Evolutionary conservation across 2,113 vertebrate genomes (phyloP).

Genomic region (Isurus oxyrinchus): DNA sequence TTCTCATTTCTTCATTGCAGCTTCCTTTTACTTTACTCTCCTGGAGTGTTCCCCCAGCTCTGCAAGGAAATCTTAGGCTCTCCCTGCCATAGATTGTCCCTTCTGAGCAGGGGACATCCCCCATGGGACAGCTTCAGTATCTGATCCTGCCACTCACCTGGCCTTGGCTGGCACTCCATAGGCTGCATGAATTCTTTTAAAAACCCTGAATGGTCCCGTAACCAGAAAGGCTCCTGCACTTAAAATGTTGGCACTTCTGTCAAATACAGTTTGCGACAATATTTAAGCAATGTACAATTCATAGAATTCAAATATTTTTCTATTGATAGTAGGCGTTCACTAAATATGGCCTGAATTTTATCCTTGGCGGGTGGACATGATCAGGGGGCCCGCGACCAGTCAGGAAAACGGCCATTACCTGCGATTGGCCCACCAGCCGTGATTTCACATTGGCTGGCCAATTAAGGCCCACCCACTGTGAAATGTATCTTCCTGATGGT

Average conservation of each 20-base stretch:
- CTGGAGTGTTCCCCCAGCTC: background rate
- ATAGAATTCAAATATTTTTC: background rate
- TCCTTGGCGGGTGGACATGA: no score
- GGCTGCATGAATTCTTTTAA: background rate
- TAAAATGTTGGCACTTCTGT: background rate
- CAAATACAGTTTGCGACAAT: background rate
- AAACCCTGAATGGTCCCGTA: background rate
- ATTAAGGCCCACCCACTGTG: no score
- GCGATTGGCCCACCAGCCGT: no score
- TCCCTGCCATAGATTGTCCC: background rate
- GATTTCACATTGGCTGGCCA: no score
- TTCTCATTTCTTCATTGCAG: no score
- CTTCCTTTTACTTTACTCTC: no score
- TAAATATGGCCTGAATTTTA: background rate
- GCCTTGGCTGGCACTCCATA: background rate
- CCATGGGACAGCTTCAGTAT: background rate
- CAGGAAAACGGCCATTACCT: no score
- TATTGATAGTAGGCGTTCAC: background rate
- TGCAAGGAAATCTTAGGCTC: background rate
- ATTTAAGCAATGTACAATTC: background rate
- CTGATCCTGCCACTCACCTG: background rate
- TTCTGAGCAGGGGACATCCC: no score
- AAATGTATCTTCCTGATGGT: no score
- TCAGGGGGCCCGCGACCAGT: no score
- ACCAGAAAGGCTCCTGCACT: background rate